A percentile compares a stretch with the other conserved stretches of the same genome.
These are phyloP conservation scores for Galeopsomyia nigrocyanea DNA, from an alignment of 2,888 invertebrate species.

Conservation along the genomic window DNA sequence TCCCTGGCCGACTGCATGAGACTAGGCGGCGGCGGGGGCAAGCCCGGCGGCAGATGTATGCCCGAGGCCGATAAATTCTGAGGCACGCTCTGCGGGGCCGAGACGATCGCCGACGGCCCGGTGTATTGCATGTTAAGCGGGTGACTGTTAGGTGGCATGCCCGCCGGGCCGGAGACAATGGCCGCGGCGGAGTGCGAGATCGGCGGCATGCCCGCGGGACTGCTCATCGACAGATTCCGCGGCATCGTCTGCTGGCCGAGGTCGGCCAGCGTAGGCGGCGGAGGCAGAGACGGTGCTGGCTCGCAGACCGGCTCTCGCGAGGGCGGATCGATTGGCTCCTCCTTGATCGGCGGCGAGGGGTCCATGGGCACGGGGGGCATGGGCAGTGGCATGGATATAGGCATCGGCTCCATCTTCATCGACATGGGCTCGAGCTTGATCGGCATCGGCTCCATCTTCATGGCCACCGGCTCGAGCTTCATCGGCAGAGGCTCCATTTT, in stretches of 20 bases:
- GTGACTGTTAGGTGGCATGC: constrained; percentile 49
- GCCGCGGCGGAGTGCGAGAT: constrained; percentile 45
- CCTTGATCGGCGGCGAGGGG: constrained; percentile 49
- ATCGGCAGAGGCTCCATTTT: constrained; percentile 53
- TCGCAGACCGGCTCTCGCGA: constrained; percentile 21
- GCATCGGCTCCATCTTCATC: constrained; percentile 56
- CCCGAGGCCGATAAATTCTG: constrained; percentile 59
- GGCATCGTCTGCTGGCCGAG: constrained; percentile 57
- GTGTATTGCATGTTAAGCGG: constrained; percentile 65
- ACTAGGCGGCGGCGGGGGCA: constrained; percentile 48
- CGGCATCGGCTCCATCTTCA: constrained; percentile 57
- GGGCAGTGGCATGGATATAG: constrained; percentile 54
- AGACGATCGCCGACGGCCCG: constrained; percentile 57
- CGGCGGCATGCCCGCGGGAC: constrained; percentile 47
- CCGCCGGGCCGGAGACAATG: constrained; percentile 44
- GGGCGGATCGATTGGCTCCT: constrained; percentile 59
- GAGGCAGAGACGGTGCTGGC: not conserved
- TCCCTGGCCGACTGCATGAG: constrained; percentile 45
- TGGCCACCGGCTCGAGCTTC: constrained; percentile 46
- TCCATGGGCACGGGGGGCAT: constrained; percentile 46
- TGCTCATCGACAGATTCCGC: constrained; percentile 61
- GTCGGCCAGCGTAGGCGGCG: constrained; percentile 50
- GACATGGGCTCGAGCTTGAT: constrained; percentile 43
- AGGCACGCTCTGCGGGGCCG: constrained; percentile 62
- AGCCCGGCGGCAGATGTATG: constrained; percentile 56